Evolutionary conservation across 2,888 invertebrate species (phyloP), one percentile per base, ranked within the genome.

Genomic region (Lasiommata megera): DNA sequence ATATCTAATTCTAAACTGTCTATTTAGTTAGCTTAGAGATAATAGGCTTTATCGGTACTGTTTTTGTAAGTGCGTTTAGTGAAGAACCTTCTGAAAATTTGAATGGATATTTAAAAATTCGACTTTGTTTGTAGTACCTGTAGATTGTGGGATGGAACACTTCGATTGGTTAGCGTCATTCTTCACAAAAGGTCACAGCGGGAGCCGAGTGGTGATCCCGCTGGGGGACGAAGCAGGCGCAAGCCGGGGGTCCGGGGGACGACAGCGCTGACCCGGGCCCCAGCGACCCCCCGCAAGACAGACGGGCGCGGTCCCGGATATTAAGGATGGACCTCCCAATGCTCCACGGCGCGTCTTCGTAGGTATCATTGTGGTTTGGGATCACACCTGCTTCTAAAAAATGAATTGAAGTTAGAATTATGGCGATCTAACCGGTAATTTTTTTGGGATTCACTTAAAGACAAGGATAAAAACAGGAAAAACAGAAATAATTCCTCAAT

Each of bases 141-240:
- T 56, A 53, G 50, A 47, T 46, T 56, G 61, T 48, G 40, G 62
- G 51, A 54, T 58, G 56, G 54, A 57, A 51, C 7, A 44, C 54
- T 55, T 61, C 44, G 62, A 54, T 54, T 29, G 59, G 86, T 86
- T 87, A 86, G 69, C 77, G 84, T 88, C 88, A 87, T 74, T 88
- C 85, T n/a, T 88, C 92, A 71, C 91, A 92, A 76, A 93, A 93
- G 14, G 92, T 85, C 29, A 93, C 93, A n/a, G 84, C 91, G 0
- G 93, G 93, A 2, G 93, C 93, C 0, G 93, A 93, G 71, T 92
- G 88, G 66, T 92, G 92, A 70, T 84, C 88, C 40, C 87, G 64
- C 1, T 74, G 85, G 38, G 86, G 84, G 28, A 83, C 82, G 73
- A 89, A 86, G 72, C 89, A 89, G 54, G 82, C 82, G 73, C 89